These are phyloP conservation scores for Lutraria rhynchaena DNA, from an alignment of 1,140 invertebrate species.

Conservation along the genomic window DNA sequence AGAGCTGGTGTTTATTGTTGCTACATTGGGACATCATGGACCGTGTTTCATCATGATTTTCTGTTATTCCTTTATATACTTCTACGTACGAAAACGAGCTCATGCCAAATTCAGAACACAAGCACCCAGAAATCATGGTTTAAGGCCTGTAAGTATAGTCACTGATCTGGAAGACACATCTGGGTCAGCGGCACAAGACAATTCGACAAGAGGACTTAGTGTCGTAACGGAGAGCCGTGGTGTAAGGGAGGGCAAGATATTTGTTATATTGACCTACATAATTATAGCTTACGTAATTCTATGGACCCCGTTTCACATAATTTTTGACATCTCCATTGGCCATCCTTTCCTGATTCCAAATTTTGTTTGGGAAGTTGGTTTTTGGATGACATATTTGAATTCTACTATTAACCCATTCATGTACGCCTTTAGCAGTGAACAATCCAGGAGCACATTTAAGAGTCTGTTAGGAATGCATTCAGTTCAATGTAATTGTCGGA, in stretches of 20 bases:
- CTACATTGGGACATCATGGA: conserved; percentile 79
- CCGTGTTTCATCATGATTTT: conserved; percentile 75
- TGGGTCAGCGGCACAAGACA: too few species aligned
- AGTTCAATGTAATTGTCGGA: too few species aligned
- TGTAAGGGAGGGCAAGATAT: conserved; percentile 49
- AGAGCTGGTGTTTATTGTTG: conserved; percentile 79
- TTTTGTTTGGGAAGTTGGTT: conserved; percentile 64
- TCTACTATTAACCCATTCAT: conserved; percentile 78
- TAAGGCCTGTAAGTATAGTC: too few species aligned
- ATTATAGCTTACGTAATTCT: conserved; percentile 73
- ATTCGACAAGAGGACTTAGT: too few species aligned
- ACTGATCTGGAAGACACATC: too few species aligned
- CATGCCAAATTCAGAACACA: too few species aligned
- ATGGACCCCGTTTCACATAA: conserved; percentile 77
- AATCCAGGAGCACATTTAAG: conserved; percentile 72
- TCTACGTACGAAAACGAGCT: too few species aligned
- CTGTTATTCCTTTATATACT: conserved; percentile 73
- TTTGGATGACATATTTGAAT: conserved; percentile 79
- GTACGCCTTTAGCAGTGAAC: conserved; percentile 76
- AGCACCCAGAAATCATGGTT: too few species aligned
- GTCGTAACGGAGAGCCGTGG: too few species aligned
- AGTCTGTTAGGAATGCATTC: too few species aligned
- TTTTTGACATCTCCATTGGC: conserved; percentile 72
- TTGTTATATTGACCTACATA: conserved; percentile 74
- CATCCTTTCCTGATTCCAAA: conserved; percentile 67